These are phyloP conservation scores for Bucco capensis DNA, from an alignment of 2,113 vertebrate species.

Conservation along the genomic window DNA sequence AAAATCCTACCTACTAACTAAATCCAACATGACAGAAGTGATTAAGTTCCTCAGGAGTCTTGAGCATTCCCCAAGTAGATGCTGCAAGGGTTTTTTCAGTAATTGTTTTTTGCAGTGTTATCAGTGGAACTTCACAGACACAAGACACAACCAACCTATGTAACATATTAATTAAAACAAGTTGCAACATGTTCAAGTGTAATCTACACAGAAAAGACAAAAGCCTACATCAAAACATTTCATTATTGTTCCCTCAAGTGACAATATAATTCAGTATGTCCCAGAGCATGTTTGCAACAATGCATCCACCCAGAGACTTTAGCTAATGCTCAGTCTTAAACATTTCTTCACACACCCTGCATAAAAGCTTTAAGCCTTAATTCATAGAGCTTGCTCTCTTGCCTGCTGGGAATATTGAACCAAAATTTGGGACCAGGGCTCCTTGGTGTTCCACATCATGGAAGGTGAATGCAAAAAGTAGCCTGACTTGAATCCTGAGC, in stretches of 20 bases:
- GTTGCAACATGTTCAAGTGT: constrained; percentile 16
- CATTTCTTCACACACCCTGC: constrained; percentile 21
- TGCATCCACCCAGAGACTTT: neutral
- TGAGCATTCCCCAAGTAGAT: neutral
- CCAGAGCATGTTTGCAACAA: constrained; percentile 45
- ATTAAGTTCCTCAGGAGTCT: neutral
- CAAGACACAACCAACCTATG: neutral
- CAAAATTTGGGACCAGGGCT: neutral
- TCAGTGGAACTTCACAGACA: neutral
- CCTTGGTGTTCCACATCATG: neutral
- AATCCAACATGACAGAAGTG: neutral
- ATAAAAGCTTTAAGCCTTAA: neutral
- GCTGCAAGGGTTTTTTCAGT: neutral
- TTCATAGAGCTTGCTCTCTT: constrained; percentile 8
- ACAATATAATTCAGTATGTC: constrained; percentile 4
- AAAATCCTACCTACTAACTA: neutral
- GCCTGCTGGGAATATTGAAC: neutral
- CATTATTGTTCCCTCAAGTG: constrained; percentile 8
- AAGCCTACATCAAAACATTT: constrained; percentile 20
- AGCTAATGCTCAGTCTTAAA: constrained; percentile 18
- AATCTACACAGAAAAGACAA: constrained; percentile 34
- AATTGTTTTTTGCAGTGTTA: neutral
- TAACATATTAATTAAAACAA: constrained; percentile 5
- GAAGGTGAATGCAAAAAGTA: constrained; percentile 17
- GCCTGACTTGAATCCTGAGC: constrained; percentile 13